Percentiles rank a stretch among this genome's conserved stretches.
These are phyloP conservation scores for Diplodus sargus DNA, from an alignment of 2,797 vertebrate genomes.

Conservation along the genomic window DNA sequence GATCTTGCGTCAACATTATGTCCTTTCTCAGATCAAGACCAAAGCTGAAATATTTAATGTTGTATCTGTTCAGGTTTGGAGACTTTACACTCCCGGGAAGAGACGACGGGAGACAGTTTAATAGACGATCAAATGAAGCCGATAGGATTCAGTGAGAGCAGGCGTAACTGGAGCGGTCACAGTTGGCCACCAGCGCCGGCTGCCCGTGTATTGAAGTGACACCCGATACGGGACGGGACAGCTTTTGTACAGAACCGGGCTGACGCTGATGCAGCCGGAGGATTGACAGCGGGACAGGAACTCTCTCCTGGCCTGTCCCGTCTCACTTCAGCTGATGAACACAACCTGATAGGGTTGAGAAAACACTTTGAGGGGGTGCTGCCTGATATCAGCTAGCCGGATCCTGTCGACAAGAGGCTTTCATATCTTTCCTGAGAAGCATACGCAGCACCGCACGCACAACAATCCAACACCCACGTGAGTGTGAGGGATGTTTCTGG, in stretches of 20 bases:
- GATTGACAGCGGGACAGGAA: conserved; percentile 49
- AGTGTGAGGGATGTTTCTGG: background rate
- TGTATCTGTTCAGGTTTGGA: background rate
- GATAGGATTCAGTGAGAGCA: conserved; percentile 54
- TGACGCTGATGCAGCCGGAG: conserved; percentile 9
- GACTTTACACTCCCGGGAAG: background rate
- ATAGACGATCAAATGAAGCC: conserved; percentile 50
- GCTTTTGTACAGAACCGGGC: conserved; percentile 25
- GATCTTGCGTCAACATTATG: background rate
- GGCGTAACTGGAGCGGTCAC: conserved; percentile 54
- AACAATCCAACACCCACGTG: background rate
- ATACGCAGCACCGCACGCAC: background rate
- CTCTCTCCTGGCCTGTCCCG: conserved; percentile 49
- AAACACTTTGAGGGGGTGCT: conserved; percentile 50
- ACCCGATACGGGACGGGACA: conserved; percentile 56
- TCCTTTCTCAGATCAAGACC: background rate
- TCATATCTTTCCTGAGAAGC: conserved; percentile 42
- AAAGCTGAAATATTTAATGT: conserved; percentile 1
- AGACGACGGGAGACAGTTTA: conserved; percentile 29
- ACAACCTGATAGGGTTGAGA: conserved; percentile 72
- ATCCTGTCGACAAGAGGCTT: conserved; percentile 60
- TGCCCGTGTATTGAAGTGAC: conserved; percentile 58
- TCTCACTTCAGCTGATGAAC: conserved; percentile 69
- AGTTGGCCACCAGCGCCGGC: conserved; percentile 34
- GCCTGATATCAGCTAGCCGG: conserved; percentile 61